Evolutionary conservation across 2,888 invertebrate genomes (phyloP).

Genomic region (Drosophila nigricruria): DNA sequence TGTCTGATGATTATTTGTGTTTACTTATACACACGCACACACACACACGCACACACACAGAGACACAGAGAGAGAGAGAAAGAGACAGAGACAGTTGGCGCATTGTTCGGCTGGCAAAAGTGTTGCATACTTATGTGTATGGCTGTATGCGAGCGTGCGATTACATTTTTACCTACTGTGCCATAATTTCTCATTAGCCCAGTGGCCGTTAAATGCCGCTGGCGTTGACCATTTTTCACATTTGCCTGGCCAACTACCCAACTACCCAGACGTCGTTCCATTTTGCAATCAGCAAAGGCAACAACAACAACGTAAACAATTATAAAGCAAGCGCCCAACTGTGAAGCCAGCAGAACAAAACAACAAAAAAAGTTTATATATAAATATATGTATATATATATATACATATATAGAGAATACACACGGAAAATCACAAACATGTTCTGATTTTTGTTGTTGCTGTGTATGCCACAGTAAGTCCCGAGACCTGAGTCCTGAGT

Average conservation of each 20-base stretch:
- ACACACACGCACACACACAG: conserved; percentile 19
- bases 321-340: conserved; percentile 47
- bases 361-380: not conserved
- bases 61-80: not conserved
- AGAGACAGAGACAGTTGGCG: conserved; percentile 5
- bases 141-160: conserved; percentile 15
- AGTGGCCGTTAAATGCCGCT: conserved; percentile 75
- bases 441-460: conserved; percentile 45
- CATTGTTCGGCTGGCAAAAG: conserved; percentile 54
- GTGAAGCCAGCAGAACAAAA: conserved; percentile 36
- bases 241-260: conserved; percentile 28
- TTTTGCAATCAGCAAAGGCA: conserved; percentile 49
- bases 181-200: conserved; percentile 84
- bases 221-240: conserved; percentile 61
- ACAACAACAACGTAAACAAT: conserved; percentile 46
- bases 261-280: not conserved
- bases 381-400: not conserved
- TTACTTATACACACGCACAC: conserved; percentile 51
- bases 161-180: conserved; percentile 64
- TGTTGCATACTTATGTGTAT: conserved; percentile 49
- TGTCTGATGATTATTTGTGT: conserved; percentile 79
- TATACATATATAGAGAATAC: not conserved
- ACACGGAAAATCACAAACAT: conserved; percentile 57
- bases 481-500: not conserved
- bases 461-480: not conserved